Conservation (phyloP, 2,888 invertebrate genomes). For the Leucozona laternaria region DNA sequence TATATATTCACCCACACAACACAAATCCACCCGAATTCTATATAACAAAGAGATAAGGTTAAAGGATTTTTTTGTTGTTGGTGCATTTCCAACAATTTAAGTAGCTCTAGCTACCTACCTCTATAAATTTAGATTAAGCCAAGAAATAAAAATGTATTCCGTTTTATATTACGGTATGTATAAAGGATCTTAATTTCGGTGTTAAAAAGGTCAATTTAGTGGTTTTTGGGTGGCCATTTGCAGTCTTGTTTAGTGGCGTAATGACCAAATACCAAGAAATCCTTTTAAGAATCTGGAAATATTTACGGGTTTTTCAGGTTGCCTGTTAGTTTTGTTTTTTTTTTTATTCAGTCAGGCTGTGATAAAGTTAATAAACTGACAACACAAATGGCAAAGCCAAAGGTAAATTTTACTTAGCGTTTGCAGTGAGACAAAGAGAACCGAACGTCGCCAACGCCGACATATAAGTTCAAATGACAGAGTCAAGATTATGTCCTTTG, state of each 20-base stretch:
- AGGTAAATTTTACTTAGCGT: slow-evolving; percentile 1
- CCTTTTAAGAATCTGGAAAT: slow-evolving; percentile 45
- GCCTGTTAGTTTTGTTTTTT: slow-evolving; percentile 1
- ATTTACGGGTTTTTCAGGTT: slow-evolving; percentile 61
- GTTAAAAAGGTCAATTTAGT: slow-evolving; percentile 70
- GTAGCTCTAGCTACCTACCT: slow-evolving; percentile 1
- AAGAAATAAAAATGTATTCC: slow-evolving; percentile 40
- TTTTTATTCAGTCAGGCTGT: not conserved
- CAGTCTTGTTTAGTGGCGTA: slow-evolving; percentile 33
- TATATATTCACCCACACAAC: slow-evolving; percentile 35
- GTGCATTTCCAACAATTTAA: slow-evolving; percentile 14
- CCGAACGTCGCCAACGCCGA: not conserved
- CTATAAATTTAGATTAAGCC: slow-evolving; percentile 64
- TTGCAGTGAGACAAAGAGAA: not conserved
- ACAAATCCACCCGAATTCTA: slow-evolving; percentile 59
- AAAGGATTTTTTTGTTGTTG: slow-evolving; percentile 31
- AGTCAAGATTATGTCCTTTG: slow-evolving; percentile 59
- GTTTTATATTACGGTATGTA: slow-evolving; percentile 59
- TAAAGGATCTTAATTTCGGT: slow-evolving; percentile 69
- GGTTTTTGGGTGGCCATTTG: slow-evolving; percentile 50
- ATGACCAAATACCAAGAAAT: slow-evolving; percentile 8
- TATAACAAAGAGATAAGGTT: slow-evolving; percentile 52
- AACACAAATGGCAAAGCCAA: not conserved
- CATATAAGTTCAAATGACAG: slow-evolving; percentile 42
- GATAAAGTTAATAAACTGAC: slow-evolving; percentile 26